Evolutionary conservation across 1,140 invertebrate species (phyloP).

Genomic region (Drosophila suzukii): DNA sequence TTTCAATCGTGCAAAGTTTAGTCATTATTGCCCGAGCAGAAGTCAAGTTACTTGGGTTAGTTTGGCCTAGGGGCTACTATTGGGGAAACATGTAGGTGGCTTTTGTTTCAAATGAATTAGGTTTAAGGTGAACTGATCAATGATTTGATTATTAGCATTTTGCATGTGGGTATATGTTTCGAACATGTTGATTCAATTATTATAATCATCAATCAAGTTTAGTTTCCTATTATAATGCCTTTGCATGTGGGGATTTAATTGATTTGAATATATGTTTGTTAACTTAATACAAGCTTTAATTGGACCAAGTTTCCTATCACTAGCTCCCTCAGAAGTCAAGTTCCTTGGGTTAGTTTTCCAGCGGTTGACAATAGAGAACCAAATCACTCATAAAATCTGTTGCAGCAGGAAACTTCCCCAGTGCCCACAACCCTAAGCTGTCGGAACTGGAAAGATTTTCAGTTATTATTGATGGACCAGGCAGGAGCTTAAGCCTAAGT

Average conservation of each 20-base stretch:
- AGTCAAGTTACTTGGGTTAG: background rate
- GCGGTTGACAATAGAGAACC: background rate
- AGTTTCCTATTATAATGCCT: background rate
- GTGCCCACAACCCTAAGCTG: background rate
- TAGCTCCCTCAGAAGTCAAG: background rate
- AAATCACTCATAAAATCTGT: background rate
- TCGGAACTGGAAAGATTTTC: background rate
- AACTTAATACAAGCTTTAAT: background rate
- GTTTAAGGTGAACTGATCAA: background rate
- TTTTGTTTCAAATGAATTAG: background rate
- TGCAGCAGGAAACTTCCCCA: background rate
- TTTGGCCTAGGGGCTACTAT: background rate
- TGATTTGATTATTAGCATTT: conserved; percentile 2
- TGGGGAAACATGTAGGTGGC: background rate
- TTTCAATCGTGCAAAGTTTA: too few relatives aligned
- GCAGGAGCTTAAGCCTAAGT: conserved; percentile 6
- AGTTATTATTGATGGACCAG: conserved; percentile 27
- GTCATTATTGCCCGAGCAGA: background rate
- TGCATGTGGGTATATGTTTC: background rate
- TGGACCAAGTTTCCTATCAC: background rate
- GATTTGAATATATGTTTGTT: background rate
- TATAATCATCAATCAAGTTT: background rate
- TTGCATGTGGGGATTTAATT: background rate
- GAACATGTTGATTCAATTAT: background rate
- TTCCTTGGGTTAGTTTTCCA: background rate